Conservation (phyloP, 2,113 vertebrate species). For the Macaca mulatta region DNA sequence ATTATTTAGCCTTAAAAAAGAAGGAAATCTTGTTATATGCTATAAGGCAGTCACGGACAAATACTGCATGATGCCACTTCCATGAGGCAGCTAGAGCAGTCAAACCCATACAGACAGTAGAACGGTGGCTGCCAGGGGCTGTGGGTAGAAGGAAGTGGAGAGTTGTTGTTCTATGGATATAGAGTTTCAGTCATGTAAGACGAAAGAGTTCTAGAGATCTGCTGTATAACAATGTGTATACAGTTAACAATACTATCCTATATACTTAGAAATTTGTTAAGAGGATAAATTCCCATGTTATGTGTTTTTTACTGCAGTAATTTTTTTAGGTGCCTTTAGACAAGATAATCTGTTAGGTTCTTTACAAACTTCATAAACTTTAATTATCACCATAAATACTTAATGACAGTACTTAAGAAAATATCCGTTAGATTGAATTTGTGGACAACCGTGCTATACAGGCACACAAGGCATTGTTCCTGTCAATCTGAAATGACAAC, state of each 20-base stretch:
- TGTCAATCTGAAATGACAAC: background rate
- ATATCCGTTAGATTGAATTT: background rate
- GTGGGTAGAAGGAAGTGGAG: rapidly evolving
- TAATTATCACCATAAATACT: background rate
- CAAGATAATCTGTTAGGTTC: background rate
- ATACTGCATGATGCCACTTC: background rate
- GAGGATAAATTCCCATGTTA: background rate
- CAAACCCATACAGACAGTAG: background rate
- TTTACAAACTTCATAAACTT: background rate
- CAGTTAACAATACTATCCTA: background rate
- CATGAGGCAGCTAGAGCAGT: no score
- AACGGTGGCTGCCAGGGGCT: background rate
- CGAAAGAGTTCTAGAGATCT: background rate
- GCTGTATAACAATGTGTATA: background rate
- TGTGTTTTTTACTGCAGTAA: background rate
- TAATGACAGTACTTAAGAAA: background rate
- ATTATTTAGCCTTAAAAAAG: background rate
- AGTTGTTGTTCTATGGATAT: background rate
- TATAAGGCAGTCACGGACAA: background rate
- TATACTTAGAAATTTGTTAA: background rate
- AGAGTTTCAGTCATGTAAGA: background rate
- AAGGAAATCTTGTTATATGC: background rate
- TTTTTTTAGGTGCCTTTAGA: background rate
- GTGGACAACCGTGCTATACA: background rate
- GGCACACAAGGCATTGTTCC: background rate